Evolutionary conservation across 2,113 vertebrate genomes (phyloP).

Genomic region (Xiphophorus hellerii): DNA sequence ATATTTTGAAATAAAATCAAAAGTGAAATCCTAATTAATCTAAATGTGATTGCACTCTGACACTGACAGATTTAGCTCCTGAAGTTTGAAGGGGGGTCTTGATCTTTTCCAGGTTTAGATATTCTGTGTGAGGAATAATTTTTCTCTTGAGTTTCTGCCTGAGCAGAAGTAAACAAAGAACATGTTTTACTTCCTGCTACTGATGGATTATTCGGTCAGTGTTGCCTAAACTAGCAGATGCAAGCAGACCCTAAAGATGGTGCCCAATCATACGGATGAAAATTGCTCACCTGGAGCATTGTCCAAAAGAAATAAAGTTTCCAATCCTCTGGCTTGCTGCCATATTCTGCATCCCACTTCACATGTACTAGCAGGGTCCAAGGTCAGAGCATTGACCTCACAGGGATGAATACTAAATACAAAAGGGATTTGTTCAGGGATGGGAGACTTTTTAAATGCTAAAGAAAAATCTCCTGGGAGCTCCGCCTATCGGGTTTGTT

Average conservation of each 20-base stretch:
- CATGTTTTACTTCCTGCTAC: not conserved
- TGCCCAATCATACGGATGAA: not conserved
- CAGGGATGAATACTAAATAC: not conserved
- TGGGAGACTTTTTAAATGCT: not conserved
- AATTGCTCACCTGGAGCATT: not conserved
- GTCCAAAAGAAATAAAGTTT: not conserved
- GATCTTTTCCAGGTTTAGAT: no score
- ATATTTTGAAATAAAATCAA: no score
- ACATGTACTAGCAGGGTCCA: not conserved
- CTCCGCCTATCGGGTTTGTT: not conserved
- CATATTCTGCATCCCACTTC: slow-evolving; percentile 2
- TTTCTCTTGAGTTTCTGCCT: no score
- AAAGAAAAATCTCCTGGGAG: not conserved
- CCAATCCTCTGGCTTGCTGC: not conserved
- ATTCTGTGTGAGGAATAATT: no score
- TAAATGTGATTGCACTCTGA: no score
- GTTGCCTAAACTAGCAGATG: not conserved
- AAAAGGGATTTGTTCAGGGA: not conserved
- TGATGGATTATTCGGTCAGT: not conserved
- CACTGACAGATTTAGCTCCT: no score
- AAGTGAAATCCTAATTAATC: no score
- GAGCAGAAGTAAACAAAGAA: not conserved
- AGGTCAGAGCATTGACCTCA: not conserved
- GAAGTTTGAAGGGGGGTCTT: no score
- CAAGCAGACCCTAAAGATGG: not conserved